A percentile compares a stretch with the other conserved stretches of the same genome.
phyloP scores from a whole-genome alignment of 2,113 vertebrate species.

The Myocastor coypus region DNA sequence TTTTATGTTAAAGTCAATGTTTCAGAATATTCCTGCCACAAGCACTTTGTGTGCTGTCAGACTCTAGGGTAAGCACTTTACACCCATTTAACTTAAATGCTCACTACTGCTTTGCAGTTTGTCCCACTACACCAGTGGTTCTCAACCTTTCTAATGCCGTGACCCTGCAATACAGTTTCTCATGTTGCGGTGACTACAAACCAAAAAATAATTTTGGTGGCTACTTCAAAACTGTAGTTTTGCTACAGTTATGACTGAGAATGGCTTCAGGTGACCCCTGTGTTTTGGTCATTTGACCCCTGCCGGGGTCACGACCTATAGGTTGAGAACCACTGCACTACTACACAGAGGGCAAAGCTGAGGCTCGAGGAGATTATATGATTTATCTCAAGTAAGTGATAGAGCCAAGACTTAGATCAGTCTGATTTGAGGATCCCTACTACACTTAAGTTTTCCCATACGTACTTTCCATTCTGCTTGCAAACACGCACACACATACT shows the following conservation, averaged over 20 bases:
- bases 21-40: slow-evolving; percentile 10
- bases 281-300: too few relatives aligned
- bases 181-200: too few relatives aligned
- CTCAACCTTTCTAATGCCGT: too few relatives aligned
- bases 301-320: too few relatives aligned
- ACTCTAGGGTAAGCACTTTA: not conserved
- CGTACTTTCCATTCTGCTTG: not conserved
- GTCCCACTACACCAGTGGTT: too few relatives aligned
- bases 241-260: too few relatives aligned
- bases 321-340: too few relatives aligned
- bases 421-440: not conserved
- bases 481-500: not conserved
- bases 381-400: not conserved
- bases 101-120: not conserved
- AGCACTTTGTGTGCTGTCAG: not conserved
- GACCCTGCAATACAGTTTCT: too few relatives aligned
- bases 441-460: not conserved
- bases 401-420: slow-evolving; percentile 9
- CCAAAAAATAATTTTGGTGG: too few relatives aligned
- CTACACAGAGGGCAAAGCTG: not conserved
- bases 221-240: too few relatives aligned
- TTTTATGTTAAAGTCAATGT: slow-evolving; percentile 12
- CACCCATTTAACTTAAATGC: not conserved
- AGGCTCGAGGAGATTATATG: not conserved
- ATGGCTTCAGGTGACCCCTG: too few relatives aligned